Percentiles rank a stretch among this genome's conserved stretches.
Conservation (phyloP, 2,888 invertebrate species). For the Catocala nupta region DNA sequence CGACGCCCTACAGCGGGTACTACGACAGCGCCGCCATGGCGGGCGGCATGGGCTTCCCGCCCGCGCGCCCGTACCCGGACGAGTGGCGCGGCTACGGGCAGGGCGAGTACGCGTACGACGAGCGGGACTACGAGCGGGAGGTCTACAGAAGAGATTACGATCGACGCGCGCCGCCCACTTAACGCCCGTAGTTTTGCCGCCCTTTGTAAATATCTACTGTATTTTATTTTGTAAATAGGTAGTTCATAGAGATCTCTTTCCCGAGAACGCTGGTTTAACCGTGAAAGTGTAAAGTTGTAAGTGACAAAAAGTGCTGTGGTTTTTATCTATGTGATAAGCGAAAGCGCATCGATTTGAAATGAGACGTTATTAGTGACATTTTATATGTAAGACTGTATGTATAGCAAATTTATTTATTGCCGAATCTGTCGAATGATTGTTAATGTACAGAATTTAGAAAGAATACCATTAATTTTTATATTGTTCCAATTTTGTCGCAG, state of each 20-base stretch:
- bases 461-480: slow-evolving; percentile 79
- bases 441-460: slow-evolving; percentile 79
- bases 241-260: slow-evolving; percentile 66
- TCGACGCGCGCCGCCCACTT: slow-evolving; percentile 88
- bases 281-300: slow-evolving; percentile 78
- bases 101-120: slow-evolving; percentile 84
- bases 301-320: slow-evolving; percentile 86
- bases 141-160: slow-evolving; percentile 89
- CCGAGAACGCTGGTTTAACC: slow-evolving; percentile 72
- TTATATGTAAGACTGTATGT: slow-evolving; percentile 84
- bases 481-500: slow-evolving; percentile 78
- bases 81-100: slow-evolving; percentile 83
- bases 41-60: slow-evolving; percentile 84
- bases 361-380: slow-evolving; percentile 72
- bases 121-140: slow-evolving; percentile 86
- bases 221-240: slow-evolving; percentile 76
- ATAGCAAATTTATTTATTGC: slow-evolving; percentile 85
- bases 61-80: slow-evolving; percentile 78
- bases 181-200: slow-evolving; percentile 45
- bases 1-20: slow-evolving; percentile 77
- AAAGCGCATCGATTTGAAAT: slow-evolving; percentile 73
- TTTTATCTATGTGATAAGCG: slow-evolving; percentile 85
- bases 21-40: slow-evolving; percentile 80
- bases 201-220: slow-evolving; percentile 75
- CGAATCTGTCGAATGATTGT: slow-evolving; percentile 77